These are phyloP conservation scores for Nomada hirtipes DNA, from an alignment of 2,888 invertebrate genomes.

Conservation along the genomic window DNA sequence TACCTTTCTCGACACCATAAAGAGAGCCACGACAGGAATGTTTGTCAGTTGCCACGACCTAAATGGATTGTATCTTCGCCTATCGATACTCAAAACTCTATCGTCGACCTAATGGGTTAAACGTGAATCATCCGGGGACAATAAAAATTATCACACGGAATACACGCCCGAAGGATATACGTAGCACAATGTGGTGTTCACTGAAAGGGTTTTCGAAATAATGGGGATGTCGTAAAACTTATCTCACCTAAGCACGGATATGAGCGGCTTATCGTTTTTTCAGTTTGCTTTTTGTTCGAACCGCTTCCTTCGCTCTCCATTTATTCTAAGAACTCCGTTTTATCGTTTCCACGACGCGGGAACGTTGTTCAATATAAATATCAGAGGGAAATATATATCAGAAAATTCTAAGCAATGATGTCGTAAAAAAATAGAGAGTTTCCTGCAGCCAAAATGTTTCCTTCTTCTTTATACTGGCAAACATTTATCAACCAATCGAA, in stretches of 20 bases:
- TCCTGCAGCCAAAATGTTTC: too few species aligned
- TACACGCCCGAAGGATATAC: neutral
- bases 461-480: too few species aligned
- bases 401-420: too few species aligned
- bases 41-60: too few species aligned
- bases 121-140: constrained; percentile 45
- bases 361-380: neutral
- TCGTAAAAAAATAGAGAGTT: too few species aligned
- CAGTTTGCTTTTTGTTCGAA: constrained; percentile 28
- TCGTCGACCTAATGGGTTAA: constrained; percentile 27
- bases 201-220: constrained; percentile 43
- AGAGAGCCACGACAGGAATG: too few species aligned
- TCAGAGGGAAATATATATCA: too few species aligned
- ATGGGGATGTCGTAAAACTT: constrained; percentile 58
- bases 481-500: too few species aligned
- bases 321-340: constrained; percentile 7
- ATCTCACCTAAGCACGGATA: constrained; percentile 46
- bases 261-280: constrained; percentile 41
- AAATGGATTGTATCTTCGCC: too few species aligned
- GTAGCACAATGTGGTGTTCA: neutral
- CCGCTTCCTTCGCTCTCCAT: neutral
- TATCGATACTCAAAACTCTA: neutral
- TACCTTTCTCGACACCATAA: too few species aligned
- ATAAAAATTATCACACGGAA: constrained; percentile 54
- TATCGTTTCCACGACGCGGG: constrained; percentile 2